A percentile compares a stretch with the other conserved stretches of the same genome.
These are phyloP conservation scores for Gulo gulo DNA, from an alignment of 2,113 vertebrate genomes.

Conservation along the genomic window DNA sequence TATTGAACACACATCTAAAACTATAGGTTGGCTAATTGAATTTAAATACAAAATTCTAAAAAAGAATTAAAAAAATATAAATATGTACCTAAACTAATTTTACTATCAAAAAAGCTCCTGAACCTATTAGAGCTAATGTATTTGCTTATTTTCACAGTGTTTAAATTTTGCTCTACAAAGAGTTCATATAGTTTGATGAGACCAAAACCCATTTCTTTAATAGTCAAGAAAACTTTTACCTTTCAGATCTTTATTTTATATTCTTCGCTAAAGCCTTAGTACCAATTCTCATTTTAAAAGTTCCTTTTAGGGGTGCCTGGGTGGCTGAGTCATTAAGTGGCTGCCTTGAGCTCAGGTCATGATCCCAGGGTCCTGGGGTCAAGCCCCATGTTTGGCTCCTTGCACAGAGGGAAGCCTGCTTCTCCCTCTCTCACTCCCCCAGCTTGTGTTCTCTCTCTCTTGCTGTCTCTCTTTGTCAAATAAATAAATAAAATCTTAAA, in stretches of 20 bases:
- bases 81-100: not conserved
- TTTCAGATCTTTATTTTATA: not conserved
- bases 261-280: not conserved
- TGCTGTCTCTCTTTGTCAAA: too few relatives aligned
- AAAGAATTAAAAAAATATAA: not conserved
- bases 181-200: not conserved
- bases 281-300: not conserved
- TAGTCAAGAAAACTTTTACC: not conserved
- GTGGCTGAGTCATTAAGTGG: too few relatives aligned
- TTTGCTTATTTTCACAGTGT: slow-evolving; percentile 13
- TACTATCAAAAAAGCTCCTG: not conserved
- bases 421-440: too few relatives aligned
- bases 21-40: not conserved
- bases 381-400: not conserved
- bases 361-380: too few relatives aligned
- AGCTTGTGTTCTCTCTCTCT: too few relatives aligned
- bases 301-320: not conserved
- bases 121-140: not conserved
- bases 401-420: too few relatives aligned
- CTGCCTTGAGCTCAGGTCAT: too few relatives aligned
- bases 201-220: not conserved
- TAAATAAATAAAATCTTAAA: too few relatives aligned
- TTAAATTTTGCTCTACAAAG: not conserved
- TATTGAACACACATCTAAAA: not conserved
- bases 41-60: not conserved